Evolutionary conservation across 2,888 invertebrate genomes (phyloP).

Genomic region (Melanchra persicariae): DNA sequence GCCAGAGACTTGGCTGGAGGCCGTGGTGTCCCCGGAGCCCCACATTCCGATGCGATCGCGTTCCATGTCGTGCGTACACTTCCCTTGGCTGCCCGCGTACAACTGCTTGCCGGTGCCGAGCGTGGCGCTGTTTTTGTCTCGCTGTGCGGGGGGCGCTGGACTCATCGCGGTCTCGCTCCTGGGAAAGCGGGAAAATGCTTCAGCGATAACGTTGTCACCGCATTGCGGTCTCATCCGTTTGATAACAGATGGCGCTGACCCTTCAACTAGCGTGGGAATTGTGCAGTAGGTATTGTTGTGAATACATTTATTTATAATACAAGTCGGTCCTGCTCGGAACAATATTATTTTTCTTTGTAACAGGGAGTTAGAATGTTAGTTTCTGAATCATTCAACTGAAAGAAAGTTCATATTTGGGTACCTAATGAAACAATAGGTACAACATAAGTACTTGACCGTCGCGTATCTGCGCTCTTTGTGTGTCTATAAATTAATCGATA

Average conservation of each 20-base stretch:
- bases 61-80: conserved; percentile 87
- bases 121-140: conserved; percentile 82
- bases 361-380: background rate
- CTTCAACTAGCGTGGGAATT: conserved; percentile 67
- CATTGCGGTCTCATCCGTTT: conserved; percentile 76
- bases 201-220: conserved; percentile 81
- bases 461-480: background rate
- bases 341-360: background rate
- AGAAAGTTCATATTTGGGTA: background rate
- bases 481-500: conserved; percentile 21
- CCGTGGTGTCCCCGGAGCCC: conserved; percentile 90
- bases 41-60: conserved; percentile 92
- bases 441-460: background rate
- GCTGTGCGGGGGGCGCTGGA: conserved; percentile 85
- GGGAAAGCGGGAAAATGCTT: conserved; percentile 88
- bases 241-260: conserved; percentile 86
- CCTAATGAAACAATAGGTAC: background rate
- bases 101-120: conserved; percentile 81
- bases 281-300: conserved; percentile 8
- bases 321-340: background rate
- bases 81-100: conserved; percentile 73
- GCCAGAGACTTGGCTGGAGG: conserved; percentile 91
- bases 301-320: background rate
- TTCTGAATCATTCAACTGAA: background rate
- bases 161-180: conserved; percentile 88